Conservation (phyloP, 1,140 invertebrate species). For the Thaumatotibia leucotreta region DNA sequence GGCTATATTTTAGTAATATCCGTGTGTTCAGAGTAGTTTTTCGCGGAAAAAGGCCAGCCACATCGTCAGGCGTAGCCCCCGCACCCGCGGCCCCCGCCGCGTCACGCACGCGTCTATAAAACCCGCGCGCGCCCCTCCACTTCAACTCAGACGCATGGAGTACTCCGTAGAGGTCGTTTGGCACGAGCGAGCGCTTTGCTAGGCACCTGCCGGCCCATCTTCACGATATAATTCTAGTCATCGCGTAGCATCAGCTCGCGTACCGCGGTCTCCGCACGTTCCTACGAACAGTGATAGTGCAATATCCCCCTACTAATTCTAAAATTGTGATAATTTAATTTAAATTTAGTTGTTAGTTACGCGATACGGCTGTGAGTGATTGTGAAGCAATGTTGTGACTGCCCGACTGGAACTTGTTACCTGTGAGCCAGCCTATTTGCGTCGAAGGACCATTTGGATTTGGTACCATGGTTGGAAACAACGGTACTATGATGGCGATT, state of each 20-base stretch:
- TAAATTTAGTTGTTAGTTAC: constrained; percentile 72
- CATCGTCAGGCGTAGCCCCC: constrained; percentile 40
- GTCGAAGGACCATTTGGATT: constrained; percentile 55
- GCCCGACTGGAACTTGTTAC: constrained; percentile 70
- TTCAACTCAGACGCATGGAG: constrained; percentile 77
- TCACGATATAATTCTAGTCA: constrained; percentile 75
- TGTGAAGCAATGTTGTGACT: constrained; percentile 75
- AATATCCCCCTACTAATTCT: constrained; percentile 70
- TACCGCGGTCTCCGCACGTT: constrained; percentile 73
- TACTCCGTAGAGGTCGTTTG: constrained; percentile 78
- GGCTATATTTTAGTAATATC: too few species aligned
- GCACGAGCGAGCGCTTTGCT: constrained; percentile 78
- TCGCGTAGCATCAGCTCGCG: constrained; percentile 67
- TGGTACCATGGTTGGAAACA: constrained; percentile 84
- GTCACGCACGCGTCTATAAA: constrained; percentile 75
- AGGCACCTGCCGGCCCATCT: constrained; percentile 76
- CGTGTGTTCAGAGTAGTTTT: too few species aligned
- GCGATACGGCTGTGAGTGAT: constrained; percentile 72
- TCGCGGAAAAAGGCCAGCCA: constrained; percentile 32
- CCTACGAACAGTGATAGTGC: constrained; percentile 76
- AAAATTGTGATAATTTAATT: constrained; percentile 74
- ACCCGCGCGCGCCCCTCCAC: constrained; percentile 64
- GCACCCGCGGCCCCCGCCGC: constrained; percentile 35
- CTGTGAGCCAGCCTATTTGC: constrained; percentile 71
- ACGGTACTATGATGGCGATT: constrained; percentile 89